phyloP scores from a whole-genome alignment of 2,888 invertebrate species.

The Ectemnius continuus region DNA sequence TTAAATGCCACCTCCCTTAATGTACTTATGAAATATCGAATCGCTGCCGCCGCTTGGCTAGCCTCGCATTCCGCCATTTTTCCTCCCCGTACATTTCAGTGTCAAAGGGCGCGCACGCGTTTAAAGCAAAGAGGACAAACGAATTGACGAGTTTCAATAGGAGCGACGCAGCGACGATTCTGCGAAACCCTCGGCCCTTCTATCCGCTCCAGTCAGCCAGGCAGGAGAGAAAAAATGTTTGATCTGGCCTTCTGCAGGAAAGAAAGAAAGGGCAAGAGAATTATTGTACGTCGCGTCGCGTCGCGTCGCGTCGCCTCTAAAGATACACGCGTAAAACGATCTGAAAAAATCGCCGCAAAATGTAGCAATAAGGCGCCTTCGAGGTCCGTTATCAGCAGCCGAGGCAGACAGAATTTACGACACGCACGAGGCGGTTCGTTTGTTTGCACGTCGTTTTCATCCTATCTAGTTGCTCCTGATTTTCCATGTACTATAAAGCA shows the following conservation, averaged over 20 bases:
- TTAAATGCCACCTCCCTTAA: too few species aligned
- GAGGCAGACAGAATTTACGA: slow-evolving; percentile 57
- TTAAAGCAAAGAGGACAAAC: too few species aligned
- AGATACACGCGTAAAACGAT: slow-evolving; percentile 5
- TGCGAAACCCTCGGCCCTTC: too few species aligned
- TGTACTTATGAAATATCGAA: too few species aligned
- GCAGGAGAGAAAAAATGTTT: neutral
- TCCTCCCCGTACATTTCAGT: too few species aligned
- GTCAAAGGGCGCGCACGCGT: too few species aligned
- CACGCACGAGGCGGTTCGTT: slow-evolving; percentile 43
- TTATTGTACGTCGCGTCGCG: neutral
- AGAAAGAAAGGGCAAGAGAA: slow-evolving; percentile 15
- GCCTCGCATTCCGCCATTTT: too few species aligned
- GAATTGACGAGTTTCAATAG: too few species aligned
- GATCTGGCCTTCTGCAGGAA: neutral
- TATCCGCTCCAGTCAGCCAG: neutral
- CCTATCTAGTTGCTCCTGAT: slow-evolving; percentile 52
- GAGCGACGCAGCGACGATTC: too few species aligned
- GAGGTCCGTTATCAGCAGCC: slow-evolving; percentile 51
- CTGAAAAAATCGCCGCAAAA: slow-evolving; percentile 44
- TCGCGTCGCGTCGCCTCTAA: slow-evolving; percentile 2
- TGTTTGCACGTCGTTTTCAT: slow-evolving; percentile 58
- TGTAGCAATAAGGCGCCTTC: slow-evolving; percentile 50
- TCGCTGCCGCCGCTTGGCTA: too few species aligned
- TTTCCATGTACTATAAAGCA: slow-evolving; percentile 45